A percentile compares a stretch with the other conserved stretches of the same genome.
Evolutionary conservation across 2,797 vertebrate species (phyloP).

Genomic region (Emys orbicularis): DNA sequence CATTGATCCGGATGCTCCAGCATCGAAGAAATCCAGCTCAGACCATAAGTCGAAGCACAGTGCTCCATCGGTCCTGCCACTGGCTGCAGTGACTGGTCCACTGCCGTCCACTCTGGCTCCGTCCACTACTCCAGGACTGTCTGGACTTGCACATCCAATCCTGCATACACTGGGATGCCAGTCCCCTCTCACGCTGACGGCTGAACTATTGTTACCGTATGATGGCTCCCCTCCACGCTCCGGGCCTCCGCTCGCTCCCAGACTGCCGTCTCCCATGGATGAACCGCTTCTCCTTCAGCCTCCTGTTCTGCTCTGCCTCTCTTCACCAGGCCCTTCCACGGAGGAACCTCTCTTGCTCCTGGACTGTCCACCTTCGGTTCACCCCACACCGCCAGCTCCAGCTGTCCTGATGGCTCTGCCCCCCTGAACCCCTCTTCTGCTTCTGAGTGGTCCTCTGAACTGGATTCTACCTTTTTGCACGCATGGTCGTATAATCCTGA

Average conservation of each 20-base stretch:
- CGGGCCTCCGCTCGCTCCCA: neutral
- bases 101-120: neutral
- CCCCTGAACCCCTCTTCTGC: no score
- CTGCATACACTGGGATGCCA: fast-evolving
- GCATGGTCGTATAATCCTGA: no score
- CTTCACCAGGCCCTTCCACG: no score
- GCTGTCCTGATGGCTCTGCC: no score
- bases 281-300: neutral
- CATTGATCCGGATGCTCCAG: neutral
- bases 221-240: neutral
- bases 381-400: no score
- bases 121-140: neutral
- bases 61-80: no score
- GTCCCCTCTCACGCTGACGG: neutral
- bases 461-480: no score
- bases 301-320: no score
- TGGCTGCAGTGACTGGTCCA: no score
- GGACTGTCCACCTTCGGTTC: no score
- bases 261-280: neutral
- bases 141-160: neutral
- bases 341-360: no score
- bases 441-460: no score
- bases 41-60: neutral
- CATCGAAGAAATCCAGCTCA: neutral
- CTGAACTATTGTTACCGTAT: neutral